phyloP scores from a whole-genome alignment of 2,888 invertebrate genomes.

The Marasmarcha lunaedactyla region DNA sequence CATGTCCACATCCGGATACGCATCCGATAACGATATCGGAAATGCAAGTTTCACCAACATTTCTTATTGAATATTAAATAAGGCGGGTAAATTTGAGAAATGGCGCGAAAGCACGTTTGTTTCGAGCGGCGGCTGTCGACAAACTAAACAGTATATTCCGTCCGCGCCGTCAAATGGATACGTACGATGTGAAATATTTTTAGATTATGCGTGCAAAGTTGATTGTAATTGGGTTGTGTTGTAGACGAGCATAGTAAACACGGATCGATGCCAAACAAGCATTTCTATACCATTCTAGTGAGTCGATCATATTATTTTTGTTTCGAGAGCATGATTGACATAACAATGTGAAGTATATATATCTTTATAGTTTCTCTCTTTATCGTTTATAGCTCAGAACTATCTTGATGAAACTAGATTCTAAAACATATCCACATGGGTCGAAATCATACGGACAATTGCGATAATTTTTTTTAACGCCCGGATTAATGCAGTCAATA shows the following conservation, averaged over 20 bases:
- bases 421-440: too few species aligned
- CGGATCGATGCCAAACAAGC: constrained; percentile 22
- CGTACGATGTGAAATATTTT: constrained; percentile 7
- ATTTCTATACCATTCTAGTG: background rate
- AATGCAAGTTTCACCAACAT: constrained; percentile 50
- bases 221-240: constrained; percentile 14
- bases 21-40: constrained; percentile 25
- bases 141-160: background rate
- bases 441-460: too few species aligned
- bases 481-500: too few species aligned
- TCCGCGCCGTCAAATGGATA: background rate
- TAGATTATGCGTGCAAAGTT: constrained; percentile 16
- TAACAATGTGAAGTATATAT: too few species aligned
- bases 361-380: too few species aligned
- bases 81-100: background rate
- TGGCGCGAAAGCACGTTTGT: background rate
- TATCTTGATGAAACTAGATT: too few species aligned
- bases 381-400: too few species aligned
- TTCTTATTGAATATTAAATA: constrained; percentile 8
- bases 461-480: too few species aligned
- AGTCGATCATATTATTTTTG: background rate
- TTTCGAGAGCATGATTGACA: too few species aligned
- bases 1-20: constrained; percentile 50
- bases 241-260: constrained; percentile 19
- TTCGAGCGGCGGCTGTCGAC: constrained; percentile 2